Base-by-base conservation (phyloP, 2,888 invertebrate species). In the Poecilobothrus nobilitatus region DNA sequence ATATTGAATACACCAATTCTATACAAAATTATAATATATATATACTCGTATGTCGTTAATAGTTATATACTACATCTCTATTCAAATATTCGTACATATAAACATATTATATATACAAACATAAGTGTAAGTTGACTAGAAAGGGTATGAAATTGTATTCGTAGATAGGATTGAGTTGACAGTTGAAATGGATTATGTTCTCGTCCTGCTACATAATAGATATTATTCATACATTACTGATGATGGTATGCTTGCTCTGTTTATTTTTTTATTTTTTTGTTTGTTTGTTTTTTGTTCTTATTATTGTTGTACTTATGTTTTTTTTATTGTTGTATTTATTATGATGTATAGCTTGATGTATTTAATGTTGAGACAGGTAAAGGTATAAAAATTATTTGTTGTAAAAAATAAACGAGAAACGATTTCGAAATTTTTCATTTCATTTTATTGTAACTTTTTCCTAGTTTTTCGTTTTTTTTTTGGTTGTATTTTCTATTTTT, bases 101-200 rank as follows among this genome's bases (percentile, higher is more conserved):
- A 37, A 37, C 12, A 12, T 37, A 12, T n/a, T 7, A 37, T 37
- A 12, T 2, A 37, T 37, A 2, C 7, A 37, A 5, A 37, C 37
- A 4, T 4, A 12, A 37, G 37, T 37, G 37, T 37, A 37, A 12
- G 37, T 10, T 27, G 27, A 27, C 27, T 27, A 27, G 27, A 27
- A 5, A 27, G 3, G 27, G 2, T 27, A 27, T 27, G 5, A 27
- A 27, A 27, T 27, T 27, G 27, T 27, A 27, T 27, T 27, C 27
- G 27, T 27, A 27, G 27, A 37, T 37, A 53, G 15, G 53, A 53
- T 53, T 53, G 53, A 53, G 53, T 53, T 53, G 53, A 53, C 53
- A 53, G 53, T 53, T 53, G 53, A 53, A 53, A 53, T 53, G 53
- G 53, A 53, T 53, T 53, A 53, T 53, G n/a, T 53, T 53, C 53